Evolutionary conservation across 2,888 invertebrate species (phyloP), one percentile per base, ranked within the genome.

Genomic region (Himalopsyche kuldschensis): DNA sequence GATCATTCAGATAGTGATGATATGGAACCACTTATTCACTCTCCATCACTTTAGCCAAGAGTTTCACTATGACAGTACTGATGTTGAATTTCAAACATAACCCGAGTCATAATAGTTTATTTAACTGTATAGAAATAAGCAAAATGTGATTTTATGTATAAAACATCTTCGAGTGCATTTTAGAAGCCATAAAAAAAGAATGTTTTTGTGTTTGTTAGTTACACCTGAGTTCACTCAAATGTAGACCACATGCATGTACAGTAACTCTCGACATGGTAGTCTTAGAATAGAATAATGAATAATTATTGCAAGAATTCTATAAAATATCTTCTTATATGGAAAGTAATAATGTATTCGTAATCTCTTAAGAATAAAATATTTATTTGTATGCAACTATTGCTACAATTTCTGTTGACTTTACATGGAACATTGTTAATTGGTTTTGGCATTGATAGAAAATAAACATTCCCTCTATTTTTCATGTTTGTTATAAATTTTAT

Each of bases 11-110:
- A 83, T 83, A 77, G 79, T 63, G 85, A 85, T 32, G 83, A 81
- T 78, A 81, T 69, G 32, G 80, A 83, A 79, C 85, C 85, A 79
- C 84, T 86, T 31, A 86, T 86, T 17, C 84, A 84, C 69, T 81
- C 84, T 35, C 47, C 84, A 11, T 69, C 69, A 69, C 24, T 69
- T 69, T 69, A 69, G 69, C 69, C 69, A 24, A 69, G 15, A 69
- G 15, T 27, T 69, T 11, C 27, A 11, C 30, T 27, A 27, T 8
- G 27, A 11, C 69, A 24, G 24, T 69, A 27, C 69, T 69, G 69
- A 69, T n/a, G 69, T 69, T 69, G 69, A 69, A 69, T 69, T 69
- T 27, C 69, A 69, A 69, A 11, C 69, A 69, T 69, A 30, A 69
- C 69, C 41, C 55, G 27, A 69, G 69, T 69, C 69, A 69, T 69